Evolutionary conservation across 2,797 vertebrate species (phyloP), one percentile per base, ranked within the genome.

Genomic region (Microctenopoma steveboyesi): DNA sequence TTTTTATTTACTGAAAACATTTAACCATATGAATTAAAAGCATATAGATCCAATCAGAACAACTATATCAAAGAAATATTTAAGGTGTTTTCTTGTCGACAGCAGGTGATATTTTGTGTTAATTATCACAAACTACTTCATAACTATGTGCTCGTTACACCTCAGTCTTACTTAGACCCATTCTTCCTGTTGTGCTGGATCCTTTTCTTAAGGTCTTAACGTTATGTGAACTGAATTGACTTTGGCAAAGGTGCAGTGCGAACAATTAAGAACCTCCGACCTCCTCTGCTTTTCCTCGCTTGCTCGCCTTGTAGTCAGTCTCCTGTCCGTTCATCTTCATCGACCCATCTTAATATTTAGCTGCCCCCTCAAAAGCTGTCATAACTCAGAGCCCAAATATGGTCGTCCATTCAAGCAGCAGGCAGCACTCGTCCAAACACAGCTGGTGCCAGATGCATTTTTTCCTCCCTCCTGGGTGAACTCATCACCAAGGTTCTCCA

Each of bases 321-420:
- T 42, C 11, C 39, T 14, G 4, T 42, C 11, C 11, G 3, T 14
- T 42, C 3, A 7, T 15, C 42, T 45, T 45, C 79, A 69, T 66
- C 71, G 35, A 28, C 48, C 47, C 72, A 64, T 92, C 85, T 56
- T 86, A 90, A 90, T 91, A 89, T 92, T 92, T 92, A 91, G 8
- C 69, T 66, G 25, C 42, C 6, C 6, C 52, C 71, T 52, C 30
- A 82, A 62, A 74, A 22, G 56, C 47, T 81, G 80, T 88, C 78
- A 84, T 88, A 89, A 85, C 83, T 85, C 72, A 61, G 37, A 25
- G 57, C 33, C 86, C 91, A 90, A 90, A 92, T 90, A 91, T 77
- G 86, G 79, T 37, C 53, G 6, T 68, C 69, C 18, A 39, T 55
- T 64, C 62, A 61, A 64, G 68, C 18, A 15, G n/a, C 53, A 45